Base-by-base conservation (phyloP, 2,113 vertebrate species). In the Corythornis vintsioides region DNA sequence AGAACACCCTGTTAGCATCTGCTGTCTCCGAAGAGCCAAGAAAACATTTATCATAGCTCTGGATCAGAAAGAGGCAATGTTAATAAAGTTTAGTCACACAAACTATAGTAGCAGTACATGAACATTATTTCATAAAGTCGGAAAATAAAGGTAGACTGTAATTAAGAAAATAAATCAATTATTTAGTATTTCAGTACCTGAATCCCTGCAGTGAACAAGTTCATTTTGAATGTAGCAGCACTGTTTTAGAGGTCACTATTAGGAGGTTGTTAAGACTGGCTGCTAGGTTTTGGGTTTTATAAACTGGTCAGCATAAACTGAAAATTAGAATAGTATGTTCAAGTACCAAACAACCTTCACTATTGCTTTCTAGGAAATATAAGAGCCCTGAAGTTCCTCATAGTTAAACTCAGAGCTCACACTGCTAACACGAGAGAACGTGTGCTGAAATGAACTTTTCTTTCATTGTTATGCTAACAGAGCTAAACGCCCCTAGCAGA, bases 31-130 rank as follows among this genome's bases (percentile, higher is more conserved):
- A 99, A 93, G 99, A 99, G 69, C 99, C 99, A 82, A 99, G 98
- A 97, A 99, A 99, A 97, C 99, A 99, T 98, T 99, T 99, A 97
- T 99, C 99, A 96, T 99, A 99, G 94, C 98, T 99, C 99, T 99
- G 96, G n/a, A 94, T 95, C 61, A 94, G 86, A 94, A 94, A 80
- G 43, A 89, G 31, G 50, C 25, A 88, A 73, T 12, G 38, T 72
- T 84, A 90, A 84, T 55, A 14, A 70, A 75, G 43, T 79, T 87
- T 52, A 90, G 29, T 60, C 28, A 47, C 28, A 71, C 3, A 71
- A 86, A 79, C 24, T 40, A 29, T 38, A 38, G 38, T 38, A 38
- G 38, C 38, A 38, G 38, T 38, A 38, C 38, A 38, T 38, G 10
- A 38, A 38, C 38, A 38, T 38, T 9, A 38, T 38, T 38, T 38